These are phyloP conservation scores for Heliconius eleuchia DNA, from an alignment of 1,140 invertebrate genomes.

Conservation along the genomic window DNA sequence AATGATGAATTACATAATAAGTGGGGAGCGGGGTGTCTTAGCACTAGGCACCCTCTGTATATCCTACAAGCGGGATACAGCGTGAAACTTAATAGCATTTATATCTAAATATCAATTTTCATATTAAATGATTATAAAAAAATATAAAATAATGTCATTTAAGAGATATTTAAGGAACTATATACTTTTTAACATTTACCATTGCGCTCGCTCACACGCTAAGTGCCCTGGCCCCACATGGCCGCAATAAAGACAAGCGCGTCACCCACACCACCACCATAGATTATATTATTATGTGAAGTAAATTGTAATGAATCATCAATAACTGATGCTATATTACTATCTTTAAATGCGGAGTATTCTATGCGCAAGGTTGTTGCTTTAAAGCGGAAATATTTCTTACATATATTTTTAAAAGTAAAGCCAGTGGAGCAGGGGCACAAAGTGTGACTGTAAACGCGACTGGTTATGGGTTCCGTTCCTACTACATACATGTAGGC, in stretches of 20 bases:
- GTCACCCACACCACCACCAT: slow-evolving; percentile 17
- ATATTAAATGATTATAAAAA: too few relatives aligned
- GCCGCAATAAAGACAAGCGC: slow-evolving; percentile 5
- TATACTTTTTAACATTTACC: background rate
- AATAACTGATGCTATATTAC: background rate
- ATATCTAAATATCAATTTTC: too few relatives aligned
- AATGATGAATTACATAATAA: too few relatives aligned
- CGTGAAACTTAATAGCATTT: too few relatives aligned
- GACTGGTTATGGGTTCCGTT: too few relatives aligned
- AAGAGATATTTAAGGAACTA: background rate
- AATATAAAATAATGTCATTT: background rate
- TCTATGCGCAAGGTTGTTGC: background rate
- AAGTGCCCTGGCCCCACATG: slow-evolving; percentile 20
- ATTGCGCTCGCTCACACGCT: slow-evolving; percentile 7
- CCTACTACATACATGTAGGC: too few relatives aligned
- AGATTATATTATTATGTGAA: background rate
- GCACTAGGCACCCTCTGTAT: too few relatives aligned
- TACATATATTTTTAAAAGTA: too few relatives aligned
- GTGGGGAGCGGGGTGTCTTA: too few relatives aligned
- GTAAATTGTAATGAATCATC: background rate
- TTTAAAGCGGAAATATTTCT: background rate
- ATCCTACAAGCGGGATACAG: too few relatives aligned
- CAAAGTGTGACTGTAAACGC: too few relatives aligned
- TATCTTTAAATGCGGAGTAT: background rate
- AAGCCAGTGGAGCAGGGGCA: too few relatives aligned